Evolutionary conservation across 2,113 vertebrate species (phyloP), one percentile per base, ranked within the genome.

Genomic region (Chascanopsetta lugubris): DNA sequence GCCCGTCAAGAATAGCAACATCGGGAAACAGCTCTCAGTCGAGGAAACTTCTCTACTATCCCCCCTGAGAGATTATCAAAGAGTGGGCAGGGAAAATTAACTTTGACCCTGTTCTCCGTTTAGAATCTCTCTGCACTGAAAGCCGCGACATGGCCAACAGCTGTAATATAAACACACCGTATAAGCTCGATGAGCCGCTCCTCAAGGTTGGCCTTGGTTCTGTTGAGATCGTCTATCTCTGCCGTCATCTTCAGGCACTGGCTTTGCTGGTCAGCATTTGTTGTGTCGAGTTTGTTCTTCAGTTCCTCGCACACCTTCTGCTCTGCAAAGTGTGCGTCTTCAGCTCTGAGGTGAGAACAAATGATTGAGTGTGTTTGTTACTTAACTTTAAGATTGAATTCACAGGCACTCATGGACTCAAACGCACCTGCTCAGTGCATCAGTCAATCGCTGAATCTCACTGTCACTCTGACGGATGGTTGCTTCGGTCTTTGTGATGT

Each of bases 181-280:
- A 99, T 94, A 24, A 99, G 93, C 85, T 99, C 96, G 18, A 99
- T 96, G 71, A 99, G 93, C 15, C 96, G 93, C 77, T 99, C 97
- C 77, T 97, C 97, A 3, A 98, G 93, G 82, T 91, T 94, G 49
- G 68, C 85, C 86, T 97, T 99, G 67, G 95, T 97, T 84, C 88
- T 92, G 18, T 90, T 92, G 60, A 99, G 92, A 82, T 99, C 96
- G 21, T 97, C 95, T 11, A 98, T 85, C 79, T 99, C 95, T 8
- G 96, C 94, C 0, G 90, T 69, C 87, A 96, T 87, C 75, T 89
- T 94, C 79, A 93, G 83, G 45, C 90, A 79, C n/a, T 87, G 92
- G 69, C 22, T 93, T 5, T 94, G 88, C 69, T 85, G 89, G 18
- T 94, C 90, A 8, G 86, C 84, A 57, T 82, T 86, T 34, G 89